phyloP scores from a whole-genome alignment of 2,797 vertebrate species.

The Antennarius maculatus region DNA sequence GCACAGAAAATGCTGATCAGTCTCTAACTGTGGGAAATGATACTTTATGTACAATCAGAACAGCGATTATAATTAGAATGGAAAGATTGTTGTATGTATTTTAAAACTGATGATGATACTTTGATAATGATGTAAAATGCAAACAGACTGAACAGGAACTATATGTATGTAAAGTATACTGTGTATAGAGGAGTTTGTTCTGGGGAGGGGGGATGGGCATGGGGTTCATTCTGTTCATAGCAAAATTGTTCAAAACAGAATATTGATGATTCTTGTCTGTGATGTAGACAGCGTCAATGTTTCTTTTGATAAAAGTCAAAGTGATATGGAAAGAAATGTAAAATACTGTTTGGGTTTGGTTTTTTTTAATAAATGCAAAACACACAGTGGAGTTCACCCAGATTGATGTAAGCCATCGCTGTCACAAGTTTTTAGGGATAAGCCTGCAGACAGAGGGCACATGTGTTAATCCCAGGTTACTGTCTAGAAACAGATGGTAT shows the following conservation, averaged over 20 bases:
- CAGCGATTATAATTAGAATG: conserved; percentile 73
- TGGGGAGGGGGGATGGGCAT: conserved; percentile 68
- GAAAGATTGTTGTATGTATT: conserved; percentile 80
- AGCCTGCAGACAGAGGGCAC: conserved; percentile 51
- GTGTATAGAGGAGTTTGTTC: conserved; percentile 81
- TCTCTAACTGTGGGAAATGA: conserved; percentile 79
- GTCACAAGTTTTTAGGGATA: conserved; percentile 60
- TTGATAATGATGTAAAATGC: conserved; percentile 84
- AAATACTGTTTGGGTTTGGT: neutral
- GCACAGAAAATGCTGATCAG: conserved; percentile 63
- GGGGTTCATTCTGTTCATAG: conserved; percentile 78
- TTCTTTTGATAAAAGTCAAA: conserved; percentile 77
- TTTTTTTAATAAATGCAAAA: conserved; percentile 40
- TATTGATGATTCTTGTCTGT: conserved; percentile 87
- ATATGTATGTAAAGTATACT: conserved; percentile 80
- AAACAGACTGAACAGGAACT: conserved; percentile 73
- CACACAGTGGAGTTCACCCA: conserved; percentile 42
- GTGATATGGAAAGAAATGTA: conserved; percentile 60
- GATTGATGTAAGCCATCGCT: conserved; percentile 52
- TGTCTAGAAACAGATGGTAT: conserved; percentile 68
- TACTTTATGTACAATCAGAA: conserved; percentile 84
- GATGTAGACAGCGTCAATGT: conserved; percentile 86
- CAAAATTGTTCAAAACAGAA: conserved; percentile 77
- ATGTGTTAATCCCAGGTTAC: conserved; percentile 62
- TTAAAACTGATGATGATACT: conserved; percentile 81